phyloP scores from a whole-genome alignment of 37 sponge, comb jelly and placozoan genomes.

The Aplysina aerophoba region DNA sequence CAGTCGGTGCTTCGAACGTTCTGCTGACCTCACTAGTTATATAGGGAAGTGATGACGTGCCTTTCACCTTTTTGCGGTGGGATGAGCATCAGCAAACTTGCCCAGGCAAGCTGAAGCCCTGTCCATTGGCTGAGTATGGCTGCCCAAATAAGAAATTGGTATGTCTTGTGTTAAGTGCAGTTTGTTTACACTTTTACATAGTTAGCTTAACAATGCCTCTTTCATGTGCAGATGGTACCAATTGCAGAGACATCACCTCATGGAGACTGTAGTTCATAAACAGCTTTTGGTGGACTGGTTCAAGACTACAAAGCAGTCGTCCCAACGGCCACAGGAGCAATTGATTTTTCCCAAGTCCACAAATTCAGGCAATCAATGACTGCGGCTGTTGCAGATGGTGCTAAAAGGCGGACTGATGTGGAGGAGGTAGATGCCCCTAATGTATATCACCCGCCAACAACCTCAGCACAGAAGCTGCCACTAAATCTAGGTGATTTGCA shows the following conservation, averaged over 20 bases:
- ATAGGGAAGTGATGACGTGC: no score
- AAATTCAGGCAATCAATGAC: no score
- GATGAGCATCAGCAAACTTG: constrained; percentile 22
- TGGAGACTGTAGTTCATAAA: background rate
- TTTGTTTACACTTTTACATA: background rate
- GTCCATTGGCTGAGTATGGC: constrained; percentile 35
- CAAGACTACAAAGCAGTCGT: background rate
- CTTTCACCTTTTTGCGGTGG: background rate
- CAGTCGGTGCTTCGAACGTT: no score
- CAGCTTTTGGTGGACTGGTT: background rate
- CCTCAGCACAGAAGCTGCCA: background rate
- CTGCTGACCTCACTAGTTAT: no score
- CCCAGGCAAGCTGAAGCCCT: constrained; percentile 28
- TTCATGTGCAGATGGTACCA: background rate
- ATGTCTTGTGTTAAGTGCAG: background rate
- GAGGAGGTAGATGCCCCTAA: background rate
- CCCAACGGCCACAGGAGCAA: background rate
- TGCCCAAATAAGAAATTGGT: constrained; percentile 33
- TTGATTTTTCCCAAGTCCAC: background rate
- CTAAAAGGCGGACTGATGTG: background rate
- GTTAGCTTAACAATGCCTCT: background rate
- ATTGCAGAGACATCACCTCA: background rate
- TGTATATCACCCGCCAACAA: background rate
- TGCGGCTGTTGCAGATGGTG: constrained; percentile 2
- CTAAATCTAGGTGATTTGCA: background rate